A percentile compares a stretch with the other conserved stretches of the same genome.
Conservation (phyloP, 2,888 invertebrate species). For the Chrysodeixis includens region DNA sequence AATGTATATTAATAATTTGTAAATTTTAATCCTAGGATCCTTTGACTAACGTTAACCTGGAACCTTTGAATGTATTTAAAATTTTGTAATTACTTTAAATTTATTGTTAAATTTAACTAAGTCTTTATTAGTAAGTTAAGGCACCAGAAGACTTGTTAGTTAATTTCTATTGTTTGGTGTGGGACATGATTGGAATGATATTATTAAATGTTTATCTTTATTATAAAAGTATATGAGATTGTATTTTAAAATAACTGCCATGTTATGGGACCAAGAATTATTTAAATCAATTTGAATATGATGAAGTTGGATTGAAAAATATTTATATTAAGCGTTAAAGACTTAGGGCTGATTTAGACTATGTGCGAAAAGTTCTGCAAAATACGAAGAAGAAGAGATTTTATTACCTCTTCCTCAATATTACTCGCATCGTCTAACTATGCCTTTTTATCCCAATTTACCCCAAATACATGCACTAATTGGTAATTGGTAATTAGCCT, state of each 20-base stretch:
- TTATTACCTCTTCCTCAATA: no score
- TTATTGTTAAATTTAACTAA: slow-evolving; percentile 26
- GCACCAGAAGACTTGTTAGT: slow-evolving; percentile 70
- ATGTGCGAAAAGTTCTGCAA: no score
- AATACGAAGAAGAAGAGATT: no score
- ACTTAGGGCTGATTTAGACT: no score
- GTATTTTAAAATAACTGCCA: slow-evolving; percentile 39
- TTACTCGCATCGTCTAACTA: no score
- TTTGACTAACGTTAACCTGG: slow-evolving; percentile 29
- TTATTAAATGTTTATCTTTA: slow-evolving; percentile 21
- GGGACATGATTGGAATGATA: slow-evolving; percentile 50
- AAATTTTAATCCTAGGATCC: slow-evolving; percentile 39
- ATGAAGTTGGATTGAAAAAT: neutral
- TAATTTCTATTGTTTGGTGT: slow-evolving; percentile 40
- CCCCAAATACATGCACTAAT: no score
- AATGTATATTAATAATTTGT: slow-evolving; percentile 79
- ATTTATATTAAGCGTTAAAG: neutral
- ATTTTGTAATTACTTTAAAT: slow-evolving; percentile 10
- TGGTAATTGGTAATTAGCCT: no score
- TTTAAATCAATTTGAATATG: neutral
- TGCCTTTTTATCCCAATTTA: no score
- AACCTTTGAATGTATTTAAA: slow-evolving; percentile 31
- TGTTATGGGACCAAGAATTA: slow-evolving; percentile 48
- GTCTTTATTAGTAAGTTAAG: slow-evolving; percentile 60
- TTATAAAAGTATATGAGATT: slow-evolving; percentile 33